phyloP scores from a whole-genome alignment of 2,113 vertebrate genomes.

The Pogonocichla stellata region DNA sequence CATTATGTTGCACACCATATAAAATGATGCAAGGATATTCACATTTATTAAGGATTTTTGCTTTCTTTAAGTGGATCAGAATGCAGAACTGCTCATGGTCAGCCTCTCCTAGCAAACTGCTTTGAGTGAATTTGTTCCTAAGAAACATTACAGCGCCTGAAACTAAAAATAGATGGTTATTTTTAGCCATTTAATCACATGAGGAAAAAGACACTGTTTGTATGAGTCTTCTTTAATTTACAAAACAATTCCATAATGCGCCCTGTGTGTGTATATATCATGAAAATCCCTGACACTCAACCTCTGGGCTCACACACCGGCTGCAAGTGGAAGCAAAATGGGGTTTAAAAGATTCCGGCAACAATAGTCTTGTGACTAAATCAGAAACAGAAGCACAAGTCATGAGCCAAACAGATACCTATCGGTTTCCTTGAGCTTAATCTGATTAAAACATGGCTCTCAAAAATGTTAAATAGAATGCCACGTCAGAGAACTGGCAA shows the following conservation, averaged over 20 bases:
- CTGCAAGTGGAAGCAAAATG: conserved; percentile 72
- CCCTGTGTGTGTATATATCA: neutral
- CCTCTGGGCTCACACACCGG: conserved; percentile 46
- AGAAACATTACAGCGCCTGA: conserved; percentile 41
- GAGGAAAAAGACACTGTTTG: conserved; percentile 37
- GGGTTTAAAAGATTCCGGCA: conserved; percentile 78
- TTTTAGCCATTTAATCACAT: conserved; percentile 62
- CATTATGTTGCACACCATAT: neutral
- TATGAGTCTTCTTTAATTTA: conserved; percentile 64
- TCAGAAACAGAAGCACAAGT: conserved; percentile 80
- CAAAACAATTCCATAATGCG: conserved; percentile 36
- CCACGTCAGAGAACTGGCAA: conserved; percentile 71
- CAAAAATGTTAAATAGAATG: conserved; percentile 74
- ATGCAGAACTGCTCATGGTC: neutral
- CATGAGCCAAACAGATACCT: conserved; percentile 80
- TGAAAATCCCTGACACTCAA: conserved; percentile 60
- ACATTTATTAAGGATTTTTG: neutral
- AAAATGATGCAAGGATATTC: neutral
- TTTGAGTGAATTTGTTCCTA: conserved; percentile 54
- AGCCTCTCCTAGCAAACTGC: conserved; percentile 17
- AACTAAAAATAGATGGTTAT: conserved; percentile 67
- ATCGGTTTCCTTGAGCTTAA: conserved; percentile 81
- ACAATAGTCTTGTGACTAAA: conserved; percentile 81
- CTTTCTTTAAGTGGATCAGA: conserved; percentile 8
- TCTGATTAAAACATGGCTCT: conserved; percentile 81